Evolutionary conservation across 2,113 vertebrate species (phyloP).

Genomic region (Chloroceryle aenea): DNA sequence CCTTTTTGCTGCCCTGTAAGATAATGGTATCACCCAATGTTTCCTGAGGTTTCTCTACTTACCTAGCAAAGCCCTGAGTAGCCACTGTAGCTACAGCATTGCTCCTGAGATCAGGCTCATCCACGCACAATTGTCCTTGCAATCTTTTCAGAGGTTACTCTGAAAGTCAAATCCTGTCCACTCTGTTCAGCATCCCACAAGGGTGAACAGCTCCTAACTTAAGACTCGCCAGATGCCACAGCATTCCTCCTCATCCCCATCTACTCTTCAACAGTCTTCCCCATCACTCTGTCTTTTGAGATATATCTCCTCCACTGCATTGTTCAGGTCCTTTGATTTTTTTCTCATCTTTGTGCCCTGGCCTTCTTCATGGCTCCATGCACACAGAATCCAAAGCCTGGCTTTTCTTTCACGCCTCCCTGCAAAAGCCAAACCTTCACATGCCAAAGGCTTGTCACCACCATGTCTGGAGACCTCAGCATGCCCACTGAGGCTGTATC

Average conservation of each 20-base stretch:
- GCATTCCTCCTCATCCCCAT: background rate
- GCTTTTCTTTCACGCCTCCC: background rate
- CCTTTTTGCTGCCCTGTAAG: background rate
- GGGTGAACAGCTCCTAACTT: background rate
- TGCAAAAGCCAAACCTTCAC: background rate
- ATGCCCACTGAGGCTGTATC: background rate
- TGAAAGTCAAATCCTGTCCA: background rate
- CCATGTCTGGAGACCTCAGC: background rate
- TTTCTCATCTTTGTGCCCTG: background rate
- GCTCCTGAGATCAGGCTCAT: background rate
- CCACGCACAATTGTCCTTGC: background rate
- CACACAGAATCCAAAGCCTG: background rate
- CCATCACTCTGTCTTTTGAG: background rate
- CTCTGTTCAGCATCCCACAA: background rate
- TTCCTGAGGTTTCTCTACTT: background rate
- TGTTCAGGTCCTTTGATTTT: background rate
- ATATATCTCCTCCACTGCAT: accelerated
- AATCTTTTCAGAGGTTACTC: background rate
- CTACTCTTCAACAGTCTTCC: background rate
- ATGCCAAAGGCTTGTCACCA: accelerated
- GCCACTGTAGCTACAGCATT: background rate
- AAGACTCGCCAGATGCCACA: background rate
- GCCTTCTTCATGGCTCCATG: background rate
- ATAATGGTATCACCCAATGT: background rate
- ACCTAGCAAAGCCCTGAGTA: background rate